Evolutionary conservation across 64 coral and sea anemone genomes (phyloP), one percentile per base, ranked within the genome.

Genomic region (Actinia equina): DNA sequence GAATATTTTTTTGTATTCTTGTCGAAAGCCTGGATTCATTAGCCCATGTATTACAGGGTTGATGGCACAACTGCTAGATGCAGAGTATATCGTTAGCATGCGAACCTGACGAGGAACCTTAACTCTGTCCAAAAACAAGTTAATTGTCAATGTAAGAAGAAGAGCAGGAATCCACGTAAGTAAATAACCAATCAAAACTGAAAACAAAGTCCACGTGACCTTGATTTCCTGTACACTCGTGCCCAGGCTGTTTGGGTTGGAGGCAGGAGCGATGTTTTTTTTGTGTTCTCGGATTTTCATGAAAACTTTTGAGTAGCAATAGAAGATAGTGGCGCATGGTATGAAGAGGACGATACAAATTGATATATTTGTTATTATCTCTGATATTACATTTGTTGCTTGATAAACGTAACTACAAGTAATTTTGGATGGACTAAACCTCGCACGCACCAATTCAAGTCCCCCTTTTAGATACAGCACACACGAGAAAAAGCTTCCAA

Each of bases 141-240:
- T 84, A 27, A 22, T 65, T 6, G 79, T 78, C 20, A 82, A 7
- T 19, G 55, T 37, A 16, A 89, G 54, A 51, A 89, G 15, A 20
- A 88, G 79, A 22, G 77, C 86, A 19, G 91, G 88, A 20, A 41
- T 71, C 25, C 82, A 89, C 5, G 79, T 83, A 12, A 89, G 11
- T 4, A 85, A 41, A 78, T 77, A 60, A 3, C 46, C 65, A 4
- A 84, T 12, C 7, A 90, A 63, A 41, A 85, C 84, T 6, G 57
- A 49, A n/a, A 85, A 76, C 22, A 90, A 25, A n/a, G 56, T 90
- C 18, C 89, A 71, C 19, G 89, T 84, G 52, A 93, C 80, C 77
- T 88, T 93, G n/a, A 93, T 93, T 18, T 93, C 91, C 52, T 88
- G 85, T 11, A 92, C 79, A 54, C 82, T 92, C 3, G 69, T 82